Conservation (phyloP, 2,888 invertebrate genomes). For the Emesis furor region DNA sequence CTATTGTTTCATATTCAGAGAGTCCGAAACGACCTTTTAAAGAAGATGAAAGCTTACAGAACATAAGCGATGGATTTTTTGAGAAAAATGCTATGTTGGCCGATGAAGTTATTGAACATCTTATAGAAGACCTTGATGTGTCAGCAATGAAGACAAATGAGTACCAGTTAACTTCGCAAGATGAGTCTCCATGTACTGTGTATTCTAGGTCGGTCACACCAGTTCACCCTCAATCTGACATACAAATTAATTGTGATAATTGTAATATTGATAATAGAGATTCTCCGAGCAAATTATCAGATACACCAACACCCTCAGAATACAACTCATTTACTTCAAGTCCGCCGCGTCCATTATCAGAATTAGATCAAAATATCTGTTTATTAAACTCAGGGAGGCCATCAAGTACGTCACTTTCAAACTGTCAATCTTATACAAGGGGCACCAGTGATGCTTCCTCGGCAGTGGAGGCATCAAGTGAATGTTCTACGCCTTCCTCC, state of each 20-base stretch:
- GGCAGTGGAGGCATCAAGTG: slow-evolving; percentile 8
- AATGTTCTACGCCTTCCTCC: slow-evolving; percentile 6
- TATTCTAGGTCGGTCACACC: not conserved
- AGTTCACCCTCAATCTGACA: not conserved
- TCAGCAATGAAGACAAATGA: not conserved
- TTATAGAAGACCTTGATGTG: not conserved
- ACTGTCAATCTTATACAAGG: not conserved
- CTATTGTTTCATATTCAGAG: slow-evolving; percentile 4
- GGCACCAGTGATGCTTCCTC: not conserved
- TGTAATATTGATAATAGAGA: not conserved
- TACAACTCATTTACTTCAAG: not conserved
- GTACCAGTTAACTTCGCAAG: not conserved
- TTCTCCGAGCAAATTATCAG: not conserved
- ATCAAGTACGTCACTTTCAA: not conserved
- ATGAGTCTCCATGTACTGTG: not conserved
- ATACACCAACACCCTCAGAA: not conserved
- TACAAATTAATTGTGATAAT: not conserved
- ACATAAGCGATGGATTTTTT: not conserved
- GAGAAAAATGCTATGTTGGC: slow-evolving; percentile 4
- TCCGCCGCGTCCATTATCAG: not conserved
- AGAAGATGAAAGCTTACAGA: slow-evolving; percentile 5
- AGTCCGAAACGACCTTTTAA: slow-evolving; percentile 5
- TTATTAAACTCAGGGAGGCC: not conserved
- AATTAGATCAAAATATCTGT: slow-evolving; percentile 6
- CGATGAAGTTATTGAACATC: slow-evolving; percentile 10